Evolutionary conservation across 2,797 vertebrate species (phyloP).

Genomic region (Sebastes hubbsi): DNA sequence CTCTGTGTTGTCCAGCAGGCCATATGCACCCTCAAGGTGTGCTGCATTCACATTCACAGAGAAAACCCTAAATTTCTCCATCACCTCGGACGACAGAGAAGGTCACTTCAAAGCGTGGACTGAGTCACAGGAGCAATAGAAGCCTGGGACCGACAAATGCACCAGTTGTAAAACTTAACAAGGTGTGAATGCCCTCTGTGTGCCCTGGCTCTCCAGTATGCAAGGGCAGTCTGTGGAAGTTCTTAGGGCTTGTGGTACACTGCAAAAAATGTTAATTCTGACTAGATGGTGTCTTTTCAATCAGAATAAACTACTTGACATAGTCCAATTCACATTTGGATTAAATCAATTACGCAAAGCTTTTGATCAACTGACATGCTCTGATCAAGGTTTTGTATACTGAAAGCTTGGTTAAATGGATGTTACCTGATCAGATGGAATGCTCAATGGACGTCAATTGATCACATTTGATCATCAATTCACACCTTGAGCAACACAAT

Average conservation of each 20-base stretch:
- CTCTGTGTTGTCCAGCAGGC: not conserved
- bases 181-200: constrained; percentile 84
- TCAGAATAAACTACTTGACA: not conserved
- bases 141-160: constrained; percentile 80
- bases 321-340: not conserved
- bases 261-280: constrained; percentile 56
- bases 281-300: not conserved
- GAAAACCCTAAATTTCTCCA: constrained; percentile 54
- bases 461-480: constrained; percentile 12
- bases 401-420: constrained; percentile 7
- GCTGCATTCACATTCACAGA: constrained; percentile 56
- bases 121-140: constrained; percentile 74
- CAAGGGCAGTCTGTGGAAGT: constrained; percentile 55
- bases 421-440: constrained; percentile 2
- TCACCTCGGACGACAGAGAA: constrained; percentile 57
- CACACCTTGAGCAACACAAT: not conserved
- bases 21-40: constrained; percentile 38
- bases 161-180: constrained; percentile 86
- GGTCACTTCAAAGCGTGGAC: constrained; percentile 79
- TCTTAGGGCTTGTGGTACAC: constrained; percentile 32
- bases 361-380: not conserved
- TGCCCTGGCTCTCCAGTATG: constrained; percentile 71
- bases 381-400: not conserved
- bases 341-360: not conserved
- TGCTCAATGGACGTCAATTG: not conserved